Base-by-base conservation (phyloP, 1,140 invertebrate species). In the Drosophila rhopaloa region DNA sequence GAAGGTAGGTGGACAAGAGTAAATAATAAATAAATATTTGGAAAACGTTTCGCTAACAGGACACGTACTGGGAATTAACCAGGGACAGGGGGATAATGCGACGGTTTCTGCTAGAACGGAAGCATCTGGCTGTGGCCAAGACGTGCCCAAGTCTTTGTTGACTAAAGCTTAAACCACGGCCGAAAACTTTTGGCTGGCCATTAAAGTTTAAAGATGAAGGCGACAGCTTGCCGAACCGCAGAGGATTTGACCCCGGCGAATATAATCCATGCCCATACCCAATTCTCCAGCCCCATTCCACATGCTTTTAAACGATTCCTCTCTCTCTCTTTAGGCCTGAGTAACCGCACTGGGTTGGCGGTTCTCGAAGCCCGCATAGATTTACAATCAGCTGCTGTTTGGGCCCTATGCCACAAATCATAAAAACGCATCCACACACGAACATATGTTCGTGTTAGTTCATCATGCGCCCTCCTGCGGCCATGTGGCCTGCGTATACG, bases 21-120 rank as follows among this genome's bases (percentile, higher is more conserved):
- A 88, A 88, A 88, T 88, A 88, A 88, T 89, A 88, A 88, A 88
- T 88, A 88, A 88, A 88, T 88, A 88, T 88, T 88, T 88, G 79
- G 79, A 48, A 79, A 82, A 76, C 73, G 76, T 89, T 88, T 80
- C 76, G 77, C 67, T 83, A 74, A 82, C 84, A 88, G 81, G 56
- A 88, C 84, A 88, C 84, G 84, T 88, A 71, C 84, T 71, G 73
- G 63, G 84, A 88, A 88, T 88, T 89, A 88, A 88, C 80, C 29
- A 54, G 51, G 53, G 38, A 43, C 46, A 47, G 55, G 47, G 38
- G 35, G 27, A 46, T 32, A 27, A 55, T 43, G 76, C 44, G 32
- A 27, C 7, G 8, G 35, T 37, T 44, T 55, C 51, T 10, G 50
- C 46, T 50, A 58, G 68, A 71, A 24, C 54, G 66, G 54, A 72